Conservation (phyloP, 2,113 vertebrate genomes). For the Eulemur rufifrons region DNA sequence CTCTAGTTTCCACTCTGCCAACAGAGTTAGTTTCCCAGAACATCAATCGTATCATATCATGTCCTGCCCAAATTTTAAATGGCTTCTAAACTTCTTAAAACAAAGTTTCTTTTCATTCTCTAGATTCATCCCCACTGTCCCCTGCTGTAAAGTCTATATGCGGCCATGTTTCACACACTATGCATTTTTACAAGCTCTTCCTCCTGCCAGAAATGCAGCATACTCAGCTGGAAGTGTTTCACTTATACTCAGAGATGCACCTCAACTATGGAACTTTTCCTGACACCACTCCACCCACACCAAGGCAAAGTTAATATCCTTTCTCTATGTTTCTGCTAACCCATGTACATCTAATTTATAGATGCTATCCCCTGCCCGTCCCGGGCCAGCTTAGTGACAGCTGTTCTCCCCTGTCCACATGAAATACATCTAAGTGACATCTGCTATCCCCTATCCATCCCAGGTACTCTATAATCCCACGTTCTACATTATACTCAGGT, state of each 20-base stretch:
- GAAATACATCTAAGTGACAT: neutral
- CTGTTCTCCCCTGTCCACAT: neutral
- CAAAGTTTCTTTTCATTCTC: neutral
- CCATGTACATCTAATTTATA: neutral
- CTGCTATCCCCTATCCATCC: neutral
- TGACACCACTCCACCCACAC: neutral
- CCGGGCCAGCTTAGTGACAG: neutral
- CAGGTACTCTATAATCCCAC: neutral
- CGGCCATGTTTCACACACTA: neutral
- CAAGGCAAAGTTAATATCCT: neutral
- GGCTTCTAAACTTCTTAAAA: neutral
- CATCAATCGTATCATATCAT: neutral
- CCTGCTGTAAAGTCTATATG: neutral
- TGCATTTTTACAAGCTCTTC: neutral
- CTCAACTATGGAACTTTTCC: fast-evolving
- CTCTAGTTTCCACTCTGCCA: neutral
- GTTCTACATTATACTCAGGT: neutral
- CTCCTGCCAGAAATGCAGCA: neutral
- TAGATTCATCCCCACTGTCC: neutral
- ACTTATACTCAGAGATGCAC: neutral
- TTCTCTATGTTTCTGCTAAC: neutral
- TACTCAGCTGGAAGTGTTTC: neutral
- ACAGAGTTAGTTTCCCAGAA: neutral
- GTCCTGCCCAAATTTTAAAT: neutral
- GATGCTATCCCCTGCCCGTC: neutral